Conservation (phyloP, 2,888 invertebrate genomes). For the Camponotus fellah region DNA sequence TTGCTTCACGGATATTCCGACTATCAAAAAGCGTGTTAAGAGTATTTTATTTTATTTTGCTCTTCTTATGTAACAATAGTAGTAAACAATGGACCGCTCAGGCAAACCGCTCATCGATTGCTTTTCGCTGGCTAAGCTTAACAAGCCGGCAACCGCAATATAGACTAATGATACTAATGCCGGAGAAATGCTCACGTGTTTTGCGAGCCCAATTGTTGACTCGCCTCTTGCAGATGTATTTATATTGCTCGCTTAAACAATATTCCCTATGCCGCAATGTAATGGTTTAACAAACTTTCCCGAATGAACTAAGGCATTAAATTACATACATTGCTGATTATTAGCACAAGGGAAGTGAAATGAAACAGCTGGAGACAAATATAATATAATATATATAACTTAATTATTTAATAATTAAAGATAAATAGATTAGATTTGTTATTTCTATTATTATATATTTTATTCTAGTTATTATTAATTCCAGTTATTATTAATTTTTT, state of each 20-base stretch:
- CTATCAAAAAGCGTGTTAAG: not conserved
- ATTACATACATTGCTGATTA: slow-evolving; percentile 13
- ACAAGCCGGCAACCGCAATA: slow-evolving; percentile 50
- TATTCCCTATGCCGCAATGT: slow-evolving; percentile 22
- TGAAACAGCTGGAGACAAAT: not conserved
- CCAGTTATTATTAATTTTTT: slow-evolving; percentile 3
- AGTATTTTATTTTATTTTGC: slow-evolving; percentile 38
- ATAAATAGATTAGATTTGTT: not conserved
- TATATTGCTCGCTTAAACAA: slow-evolving; percentile 47
- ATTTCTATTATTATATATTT: not conserved
- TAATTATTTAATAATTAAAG: not conserved
- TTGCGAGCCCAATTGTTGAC: slow-evolving; percentile 47
- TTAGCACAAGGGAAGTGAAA: not conserved
- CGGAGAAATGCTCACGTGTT: slow-evolving; percentile 24
- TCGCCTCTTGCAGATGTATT: slow-evolving; percentile 43
- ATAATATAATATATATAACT: not conserved
- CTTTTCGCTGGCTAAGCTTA: slow-evolving; percentile 51
- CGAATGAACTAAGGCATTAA: slow-evolving; percentile 27
- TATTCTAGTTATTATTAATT: too few species aligned
- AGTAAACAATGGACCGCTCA: slow-evolving; percentile 42
- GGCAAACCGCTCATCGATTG: slow-evolving; percentile 52
- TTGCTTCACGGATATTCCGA: slow-evolving; percentile 32
- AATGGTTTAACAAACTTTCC: slow-evolving; percentile 43
- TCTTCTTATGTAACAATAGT: slow-evolving; percentile 30
- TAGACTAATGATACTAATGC: slow-evolving; percentile 54